Base-by-base conservation (phyloP, 2,113 vertebrate genomes). In the Hippocampus comes region DNA sequence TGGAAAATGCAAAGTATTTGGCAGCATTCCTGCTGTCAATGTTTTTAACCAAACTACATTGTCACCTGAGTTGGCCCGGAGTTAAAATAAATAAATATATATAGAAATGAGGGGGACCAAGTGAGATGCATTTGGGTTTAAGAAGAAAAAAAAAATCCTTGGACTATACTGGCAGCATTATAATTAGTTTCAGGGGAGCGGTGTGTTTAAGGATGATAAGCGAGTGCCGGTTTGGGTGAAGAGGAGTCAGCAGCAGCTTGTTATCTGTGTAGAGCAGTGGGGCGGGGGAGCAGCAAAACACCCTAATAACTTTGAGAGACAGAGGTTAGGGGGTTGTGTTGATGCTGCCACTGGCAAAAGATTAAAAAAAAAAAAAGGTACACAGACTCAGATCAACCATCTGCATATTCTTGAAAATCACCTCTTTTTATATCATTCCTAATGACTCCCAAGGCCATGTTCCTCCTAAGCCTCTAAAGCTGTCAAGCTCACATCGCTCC, bases 171-270 rank as follows among this genome's bases (percentile, higher is more conserved):
- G 68, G 82, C 43, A 3, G 77, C 70, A 70, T 76, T 73, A 77
- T 88, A 88, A 90, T 87, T 84, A 83, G 85, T 87, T 88, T 84
- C 80, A 78, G 74, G 72, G 82, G 72, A 81, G 85, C 65, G 2
- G 85, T 59, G 81, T 90, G 89, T 87, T 88, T 82, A 79, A 81
- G 82, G 43, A 76, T 4, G 88, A 90, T 90, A 90, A 89, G 89
- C 75, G 27, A 69, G 73, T 79, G 82, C 82, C 73, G 78, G 80
- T 80, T 78, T 84, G 82, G 78, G 49, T 68, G 49, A 68, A 38
- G 67, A 68, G 30, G 49, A 68, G 48, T 55, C 67, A 38, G 67
- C 51, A 27, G 64, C 64, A 48, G 64, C 64, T 46, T 66, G 64
- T 48, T 66, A 66, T 66, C 64, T 48, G 43, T 18, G 64, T 17